Conservation (phyloP, 2,797 vertebrate genomes). For the Gymnothorax javanicus region DNA sequence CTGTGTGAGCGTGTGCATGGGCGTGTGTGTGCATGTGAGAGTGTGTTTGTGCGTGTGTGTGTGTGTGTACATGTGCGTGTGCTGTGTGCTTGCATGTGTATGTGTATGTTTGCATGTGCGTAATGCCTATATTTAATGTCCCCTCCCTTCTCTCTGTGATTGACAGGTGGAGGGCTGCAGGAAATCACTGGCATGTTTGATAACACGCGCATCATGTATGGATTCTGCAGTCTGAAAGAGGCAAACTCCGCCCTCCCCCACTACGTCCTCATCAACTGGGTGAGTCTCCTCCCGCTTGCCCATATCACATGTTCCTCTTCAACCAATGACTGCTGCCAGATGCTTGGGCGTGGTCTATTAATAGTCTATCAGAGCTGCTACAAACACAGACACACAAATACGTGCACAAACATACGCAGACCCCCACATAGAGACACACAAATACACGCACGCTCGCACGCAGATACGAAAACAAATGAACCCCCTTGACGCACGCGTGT, state of each 20-base stretch:
- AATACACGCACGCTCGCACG: background rate
- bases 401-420: background rate
- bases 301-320: background rate
- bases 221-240: slow-evolving; percentile 96
- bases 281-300: slow-evolving; percentile 52
- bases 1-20: background rate
- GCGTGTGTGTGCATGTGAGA: background rate
- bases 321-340: background rate
- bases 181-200: slow-evolving; percentile 89
- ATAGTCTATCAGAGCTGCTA: no score
- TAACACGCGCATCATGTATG: slow-evolving; percentile 92
- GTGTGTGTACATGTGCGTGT: no score
- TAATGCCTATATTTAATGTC: background rate
- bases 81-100: background rate
- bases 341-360: no score
- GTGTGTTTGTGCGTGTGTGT: slow-evolving; percentile 2
- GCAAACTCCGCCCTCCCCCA: slow-evolving; percentile 85
- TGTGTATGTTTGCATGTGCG: slow-evolving; percentile 28
- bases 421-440: background rate
- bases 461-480: background rate
- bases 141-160: slow-evolving; percentile 32
- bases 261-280: slow-evolving; percentile 98
- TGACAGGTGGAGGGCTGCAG: slow-evolving; percentile 85
- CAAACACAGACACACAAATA: slow-evolving; percentile 2
- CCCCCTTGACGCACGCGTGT: no score